Base-by-base conservation (phyloP, 30 jellyfish, hydroid and myxozoan genomes). In the Nemopilema nomurai region DNA sequence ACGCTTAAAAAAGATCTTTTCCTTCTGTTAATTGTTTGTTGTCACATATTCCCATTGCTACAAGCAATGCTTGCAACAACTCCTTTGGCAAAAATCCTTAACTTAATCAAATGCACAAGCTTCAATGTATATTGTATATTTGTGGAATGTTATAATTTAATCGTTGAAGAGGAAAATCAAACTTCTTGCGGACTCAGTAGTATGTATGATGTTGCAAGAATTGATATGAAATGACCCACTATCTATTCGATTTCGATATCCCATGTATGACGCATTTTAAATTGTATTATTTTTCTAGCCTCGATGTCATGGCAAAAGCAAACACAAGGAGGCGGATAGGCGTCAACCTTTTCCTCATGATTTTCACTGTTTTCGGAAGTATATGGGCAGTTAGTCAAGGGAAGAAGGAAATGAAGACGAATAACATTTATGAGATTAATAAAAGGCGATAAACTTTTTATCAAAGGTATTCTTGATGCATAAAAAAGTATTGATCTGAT, bases 221-320 rank as follows among this genome's bases (percentile, higher is more conserved):
- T 41, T 41, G 57, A 41, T 41, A 41, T 41, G 13, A 41, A 41
- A 41, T 41, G n/a, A n/a, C n/a, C n/a, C n/a, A n/a, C n/a, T n/a
- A n/a, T n/a, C n/a, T n/a, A n/a, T n/a, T n/a, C n/a, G n/a, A n/a
- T n/a, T n/a, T n/a, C n/a, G n/a, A n/a, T n/a, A n/a, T n/a, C n/a
- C n/a, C n/a, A n/a, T n/a, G n/a, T n/a, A 41, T 41, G 57, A 41
- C 13, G 57, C 13, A 16, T 30, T 18, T 66, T 66, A 8, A 21
- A 21, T 27, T 21, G n/a, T n/a, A n/a, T n/a, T n/a, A n/a, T n/a
- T n/a, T 77, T 86, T 77, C 18, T 66, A 86, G 95, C 71, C 82
- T 20, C 29, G 64, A 27, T 4, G 71, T 71, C 1, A 77, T 86
- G 90, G 80, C 69, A 41, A 86, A 86, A 69, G 95, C 95, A 67